Percentiles rank a stretch among this genome's conserved stretches.
Conservation (phyloP, 2,113 vertebrate species). For the Perognathus longimembris region DNA sequence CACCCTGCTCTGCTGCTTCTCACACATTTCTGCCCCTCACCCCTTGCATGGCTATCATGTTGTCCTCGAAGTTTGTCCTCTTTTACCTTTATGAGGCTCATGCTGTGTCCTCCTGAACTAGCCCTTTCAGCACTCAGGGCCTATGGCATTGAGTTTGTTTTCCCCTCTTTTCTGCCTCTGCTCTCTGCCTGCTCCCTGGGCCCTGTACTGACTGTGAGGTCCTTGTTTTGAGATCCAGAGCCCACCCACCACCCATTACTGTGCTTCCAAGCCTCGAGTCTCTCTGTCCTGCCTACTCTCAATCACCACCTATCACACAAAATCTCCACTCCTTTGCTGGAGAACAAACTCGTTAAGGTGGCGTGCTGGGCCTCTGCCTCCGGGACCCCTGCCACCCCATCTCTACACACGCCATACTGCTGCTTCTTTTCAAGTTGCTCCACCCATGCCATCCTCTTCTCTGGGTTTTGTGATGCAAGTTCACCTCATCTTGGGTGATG, state of each 20-base stretch:
- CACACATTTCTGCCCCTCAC: too few relatives aligned
- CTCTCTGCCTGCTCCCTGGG: neutral
- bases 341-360: neutral
- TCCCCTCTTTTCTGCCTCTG: neutral
- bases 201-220: neutral
- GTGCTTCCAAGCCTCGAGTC: neutral
- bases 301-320: neutral
- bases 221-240: neutral
- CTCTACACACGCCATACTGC: neutral
- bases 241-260: neutral
- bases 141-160: too few relatives aligned
- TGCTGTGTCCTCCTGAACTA: rapidly evolving
- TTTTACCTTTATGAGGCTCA: neutral
- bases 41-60: neutral
- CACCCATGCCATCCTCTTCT: neutral
- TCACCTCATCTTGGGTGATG: neutral
- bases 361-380: neutral
- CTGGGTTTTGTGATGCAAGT: neutral
- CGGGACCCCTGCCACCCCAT: neutral
- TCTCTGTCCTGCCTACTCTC: rapidly evolving
- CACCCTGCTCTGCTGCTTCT: neutral
- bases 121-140: neutral
- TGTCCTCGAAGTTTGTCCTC: neutral
- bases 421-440: neutral
- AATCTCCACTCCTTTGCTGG: neutral